phyloP scores from a whole-genome alignment of 2,797 vertebrate species.

The Pseudochaenichthys georgianus region DNA sequence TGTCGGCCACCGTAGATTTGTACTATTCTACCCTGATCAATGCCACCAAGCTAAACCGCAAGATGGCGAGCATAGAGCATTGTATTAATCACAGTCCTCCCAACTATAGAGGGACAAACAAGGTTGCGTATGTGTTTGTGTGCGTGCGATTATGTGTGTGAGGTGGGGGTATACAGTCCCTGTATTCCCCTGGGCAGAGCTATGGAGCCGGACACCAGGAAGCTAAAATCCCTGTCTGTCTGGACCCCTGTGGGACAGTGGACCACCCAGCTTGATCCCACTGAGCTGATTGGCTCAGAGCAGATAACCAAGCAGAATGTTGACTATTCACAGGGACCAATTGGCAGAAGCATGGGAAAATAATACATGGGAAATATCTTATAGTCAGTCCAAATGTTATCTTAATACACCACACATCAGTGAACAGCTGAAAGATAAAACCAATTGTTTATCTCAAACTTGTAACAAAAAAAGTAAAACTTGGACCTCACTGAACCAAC shows the following conservation, averaged over 20 bases:
- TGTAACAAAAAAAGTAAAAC: not conserved
- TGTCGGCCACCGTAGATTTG: no score
- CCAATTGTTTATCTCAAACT: not conserved
- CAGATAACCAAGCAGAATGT: slow-evolving; percentile 18
- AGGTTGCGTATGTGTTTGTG: slow-evolving; percentile 4
- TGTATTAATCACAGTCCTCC: not conserved
- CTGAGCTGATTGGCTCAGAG: slow-evolving; percentile 38
- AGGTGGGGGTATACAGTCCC: slow-evolving; percentile 8
- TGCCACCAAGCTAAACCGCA: no score
- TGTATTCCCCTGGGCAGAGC: slow-evolving; percentile 45
- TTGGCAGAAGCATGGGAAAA: slow-evolving; percentile 35
- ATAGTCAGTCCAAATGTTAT: slow-evolving; percentile 24
- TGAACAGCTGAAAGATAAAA: not conserved
- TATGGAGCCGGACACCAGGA: slow-evolving; percentile 57
- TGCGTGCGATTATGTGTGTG: slow-evolving; percentile 3
- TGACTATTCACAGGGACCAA: slow-evolving; percentile 26
- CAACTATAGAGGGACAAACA: not conserved
- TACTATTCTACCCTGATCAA: no score
- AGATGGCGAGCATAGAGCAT: not conserved
- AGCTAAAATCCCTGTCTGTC: slow-evolving; percentile 56
- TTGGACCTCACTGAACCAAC: not conserved
- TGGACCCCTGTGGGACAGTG: slow-evolving; percentile 31
- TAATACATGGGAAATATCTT: slow-evolving; percentile 39
- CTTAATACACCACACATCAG: slow-evolving; percentile 4
- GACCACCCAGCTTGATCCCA: slow-evolving; percentile 67